phyloP scores from a whole-genome alignment of 2,888 invertebrate genomes.

The Pardosa pseudoannulata region DNA sequence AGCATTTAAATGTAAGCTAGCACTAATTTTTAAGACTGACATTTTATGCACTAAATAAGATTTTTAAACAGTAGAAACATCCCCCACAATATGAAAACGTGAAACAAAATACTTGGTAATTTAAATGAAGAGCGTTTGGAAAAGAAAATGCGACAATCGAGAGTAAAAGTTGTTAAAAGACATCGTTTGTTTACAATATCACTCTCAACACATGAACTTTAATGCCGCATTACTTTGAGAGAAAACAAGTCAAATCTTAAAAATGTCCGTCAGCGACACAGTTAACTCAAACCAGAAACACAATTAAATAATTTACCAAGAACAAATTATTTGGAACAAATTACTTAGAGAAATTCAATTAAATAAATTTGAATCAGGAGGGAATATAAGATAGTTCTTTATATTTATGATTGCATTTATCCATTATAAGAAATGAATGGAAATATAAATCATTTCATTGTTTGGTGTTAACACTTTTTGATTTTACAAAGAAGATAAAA shows the following conservation, averaged over 20 bases:
- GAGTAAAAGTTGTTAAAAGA: background rate
- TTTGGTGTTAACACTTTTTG: too few species aligned
- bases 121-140: background rate
- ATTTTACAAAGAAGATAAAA: too few species aligned
- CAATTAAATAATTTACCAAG: too few species aligned
- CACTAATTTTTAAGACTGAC: background rate
- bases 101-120: background rate
- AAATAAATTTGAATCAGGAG: too few species aligned
- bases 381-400: too few species aligned
- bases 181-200: constrained; percentile 2
- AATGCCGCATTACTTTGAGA: background rate
- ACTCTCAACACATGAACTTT: background rate
- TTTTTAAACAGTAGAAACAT: background rate
- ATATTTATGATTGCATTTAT: too few species aligned
- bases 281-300: background rate
- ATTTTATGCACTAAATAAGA: background rate
- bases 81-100: background rate
- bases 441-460: too few species aligned
- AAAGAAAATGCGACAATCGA: background rate
- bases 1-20: background rate
- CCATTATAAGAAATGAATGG: too few species aligned
- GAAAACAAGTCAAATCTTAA: background rate
- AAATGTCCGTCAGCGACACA: background rate
- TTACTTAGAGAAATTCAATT: too few species aligned
- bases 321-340: too few species aligned